A percentile compares a stretch with the other conserved stretches of the same genome.
These are phyloP conservation scores for Benitochromis conjunctus DNA, from an alignment of 2,113 vertebrate genomes.

Conservation along the genomic window DNA sequence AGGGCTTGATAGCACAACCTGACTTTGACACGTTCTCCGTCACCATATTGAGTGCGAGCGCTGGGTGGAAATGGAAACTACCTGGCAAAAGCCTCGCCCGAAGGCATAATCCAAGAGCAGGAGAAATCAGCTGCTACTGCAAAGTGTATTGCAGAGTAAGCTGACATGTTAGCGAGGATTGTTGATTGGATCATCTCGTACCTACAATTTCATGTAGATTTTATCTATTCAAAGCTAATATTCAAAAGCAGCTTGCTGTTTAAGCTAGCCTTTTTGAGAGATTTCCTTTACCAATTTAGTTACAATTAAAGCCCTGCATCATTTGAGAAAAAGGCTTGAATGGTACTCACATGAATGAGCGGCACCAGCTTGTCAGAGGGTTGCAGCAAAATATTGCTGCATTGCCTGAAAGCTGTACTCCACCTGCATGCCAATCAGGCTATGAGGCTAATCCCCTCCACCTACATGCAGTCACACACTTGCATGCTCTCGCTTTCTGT, in stretches of 20 bases:
- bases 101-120: conserved; percentile 26
- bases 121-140: conserved; percentile 17
- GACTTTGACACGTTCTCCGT: conserved; percentile 57
- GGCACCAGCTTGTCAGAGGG: conserved; percentile 84
- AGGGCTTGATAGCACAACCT: conserved; percentile 45
- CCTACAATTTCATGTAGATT: background rate
- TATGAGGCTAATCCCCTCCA: conserved; percentile 50
- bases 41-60: conserved; percentile 27
- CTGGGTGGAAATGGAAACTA: conserved; percentile 28
- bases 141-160: background rate
- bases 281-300: background rate
- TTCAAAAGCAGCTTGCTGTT: background rate
- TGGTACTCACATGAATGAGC: conserved; percentile 75
- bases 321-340: conserved; percentile 66
- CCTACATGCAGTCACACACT: conserved; percentile 25
- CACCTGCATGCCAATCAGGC: conserved; percentile 83
- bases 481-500: background rate
- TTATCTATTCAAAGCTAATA: background rate
- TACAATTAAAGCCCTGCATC: conserved; percentile 63
- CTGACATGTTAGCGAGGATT: conserved; percentile 26
- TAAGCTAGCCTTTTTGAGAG: background rate
- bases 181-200: background rate
- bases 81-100: conserved; percentile 28
- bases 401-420: conserved; percentile 61
- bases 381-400: conserved; percentile 83